phyloP scores from a whole-genome alignment of 2,888 invertebrate species.

The Oscheius sp. region DNA sequence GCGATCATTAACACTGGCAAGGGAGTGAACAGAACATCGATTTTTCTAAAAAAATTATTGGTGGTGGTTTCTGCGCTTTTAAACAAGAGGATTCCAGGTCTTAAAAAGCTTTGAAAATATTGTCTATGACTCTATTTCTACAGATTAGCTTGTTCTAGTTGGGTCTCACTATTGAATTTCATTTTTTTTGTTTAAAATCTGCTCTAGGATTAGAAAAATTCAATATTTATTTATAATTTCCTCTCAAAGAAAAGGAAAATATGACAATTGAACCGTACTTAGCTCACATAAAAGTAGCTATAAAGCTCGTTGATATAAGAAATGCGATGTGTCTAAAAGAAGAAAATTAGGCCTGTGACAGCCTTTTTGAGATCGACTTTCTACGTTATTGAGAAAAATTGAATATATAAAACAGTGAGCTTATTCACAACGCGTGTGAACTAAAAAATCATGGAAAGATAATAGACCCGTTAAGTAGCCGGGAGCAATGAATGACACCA shows the following conservation, averaged over 20 bases:
- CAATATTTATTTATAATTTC: not conserved
- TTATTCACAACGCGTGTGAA: not conserved
- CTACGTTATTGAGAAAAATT: not conserved
- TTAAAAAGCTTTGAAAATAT: too few species aligned
- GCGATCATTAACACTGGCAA: too few species aligned
- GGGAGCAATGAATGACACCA: constrained; percentile 10
- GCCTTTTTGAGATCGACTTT: not conserved
- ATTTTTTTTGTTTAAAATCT: too few species aligned
- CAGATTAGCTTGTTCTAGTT: too few species aligned
- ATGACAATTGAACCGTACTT: constrained; percentile 24
- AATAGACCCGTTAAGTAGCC: constrained; percentile 18
- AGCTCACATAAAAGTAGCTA: not conserved
- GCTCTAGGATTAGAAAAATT: not conserved
- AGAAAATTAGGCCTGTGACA: not conserved
- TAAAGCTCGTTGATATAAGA: constrained; percentile 17
- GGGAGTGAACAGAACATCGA: too few species aligned
- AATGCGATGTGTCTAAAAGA: not conserved
- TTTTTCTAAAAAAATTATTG: too few species aligned
- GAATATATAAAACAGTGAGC: not conserved
- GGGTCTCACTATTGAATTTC: too few species aligned
- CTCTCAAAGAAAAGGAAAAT: constrained; percentile 9
- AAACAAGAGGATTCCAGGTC: too few species aligned
- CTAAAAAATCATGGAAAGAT: not conserved
- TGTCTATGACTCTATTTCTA: too few species aligned
- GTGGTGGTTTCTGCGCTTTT: too few species aligned